Evolutionary conservation across 35 echinoderm and acorn worm genomes (phyloP), one percentile per base, ranked within the genome.

Genomic region (Apostichopus japonicus): DNA sequence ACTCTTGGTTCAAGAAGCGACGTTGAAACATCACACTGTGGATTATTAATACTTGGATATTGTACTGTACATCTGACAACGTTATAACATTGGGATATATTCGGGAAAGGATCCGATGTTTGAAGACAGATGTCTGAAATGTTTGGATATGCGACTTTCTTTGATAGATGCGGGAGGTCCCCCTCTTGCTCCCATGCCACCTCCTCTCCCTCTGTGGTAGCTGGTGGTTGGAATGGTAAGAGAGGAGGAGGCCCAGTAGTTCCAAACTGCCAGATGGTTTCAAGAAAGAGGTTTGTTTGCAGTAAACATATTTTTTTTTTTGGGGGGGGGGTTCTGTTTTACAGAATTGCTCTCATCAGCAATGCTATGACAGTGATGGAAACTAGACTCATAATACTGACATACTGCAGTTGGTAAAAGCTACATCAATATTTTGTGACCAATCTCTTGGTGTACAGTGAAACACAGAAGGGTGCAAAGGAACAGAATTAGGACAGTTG

Each of bases 221-320:
- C 77, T 79, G 77, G 15, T 79, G 77, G 77, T 79, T 79, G 77
- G 77, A 79, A 79, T 79, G 22, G 14, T 79, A 79, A 23, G 15
- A 79, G 22, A 19, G 77, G 15, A 79, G 77, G 22, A 79, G 33
- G 33, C 33, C 33, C 33, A 44, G 0, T 44, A 44, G 33, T 23
- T 15, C 7, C 24, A 19, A 79, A 79, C 77, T 79, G 15, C 19
- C 77, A 79, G 22, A 79, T 79, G 77, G 77, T 79, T 6, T 79
- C 77, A 79, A 79, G 77, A 79, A 79, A 79, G 77, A 79, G 77
- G 77, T 79, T 19, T 79, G 14, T 23, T 6, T 79, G 17, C 77
- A 79, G 14, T 67, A 10, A 15, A 15, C 63, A 19, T 65, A 65
- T 65, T 10, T 67, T 5, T 67, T 67, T 19, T 67, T 67, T 4